Evolutionary conservation across 2,888 invertebrate genomes (phyloP).

Genomic region (Pandemis cinnamomeana): DNA sequence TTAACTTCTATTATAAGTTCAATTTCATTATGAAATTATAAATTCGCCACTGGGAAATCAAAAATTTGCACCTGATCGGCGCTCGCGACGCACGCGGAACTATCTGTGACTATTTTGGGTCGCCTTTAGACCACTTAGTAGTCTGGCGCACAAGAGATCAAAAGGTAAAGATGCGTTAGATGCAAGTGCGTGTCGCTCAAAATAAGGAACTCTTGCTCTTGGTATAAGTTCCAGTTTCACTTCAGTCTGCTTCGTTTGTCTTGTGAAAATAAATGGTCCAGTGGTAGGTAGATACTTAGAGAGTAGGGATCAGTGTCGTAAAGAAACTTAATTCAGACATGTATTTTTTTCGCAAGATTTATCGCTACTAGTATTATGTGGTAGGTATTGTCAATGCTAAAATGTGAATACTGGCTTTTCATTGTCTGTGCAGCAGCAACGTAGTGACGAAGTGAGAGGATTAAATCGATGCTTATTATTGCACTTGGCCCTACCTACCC

Average conservation of each 20-base stretch:
- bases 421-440: too few species aligned
- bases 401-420: too few species aligned
- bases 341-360: too few species aligned
- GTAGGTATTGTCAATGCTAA: too few species aligned
- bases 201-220: neutral
- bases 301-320: too few species aligned
- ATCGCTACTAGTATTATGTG: too few species aligned
- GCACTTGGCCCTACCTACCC: too few species aligned
- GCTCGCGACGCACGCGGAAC: conserved; percentile 75
- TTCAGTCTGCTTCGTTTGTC: neutral
- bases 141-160: conserved; percentile 75
- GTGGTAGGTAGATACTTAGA: neutral
- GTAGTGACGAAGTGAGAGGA: too few species aligned
- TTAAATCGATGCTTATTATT: too few species aligned
- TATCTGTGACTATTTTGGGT: conserved; percentile 74
- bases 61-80: conserved; percentile 74
- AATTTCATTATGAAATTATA: neutral
- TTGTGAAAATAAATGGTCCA: neutral
- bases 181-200: conserved; percentile 40
- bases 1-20: too few species aligned
- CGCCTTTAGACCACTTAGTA: conserved; percentile 77
- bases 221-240: neutral
- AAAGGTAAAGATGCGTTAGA: conserved; percentile 70
- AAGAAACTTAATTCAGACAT: too few species aligned
- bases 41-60: conserved; percentile 15